Base-by-base conservation (phyloP, 1,140 invertebrate genomes). In the Orius laevigatus region DNA sequence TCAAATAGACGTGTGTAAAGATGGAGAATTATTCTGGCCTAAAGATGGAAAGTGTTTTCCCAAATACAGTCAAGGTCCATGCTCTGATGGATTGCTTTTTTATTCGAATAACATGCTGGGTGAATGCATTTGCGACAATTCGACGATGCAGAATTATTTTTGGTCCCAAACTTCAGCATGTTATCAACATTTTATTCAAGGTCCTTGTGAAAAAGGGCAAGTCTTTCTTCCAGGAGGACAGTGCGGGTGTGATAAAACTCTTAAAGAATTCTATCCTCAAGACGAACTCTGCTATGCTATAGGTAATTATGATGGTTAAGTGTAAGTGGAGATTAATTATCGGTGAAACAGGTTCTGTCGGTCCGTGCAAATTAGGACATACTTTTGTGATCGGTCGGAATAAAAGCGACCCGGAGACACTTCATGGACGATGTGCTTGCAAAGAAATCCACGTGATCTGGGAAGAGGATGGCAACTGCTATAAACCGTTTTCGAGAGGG, bases 131-230 rank as follows among this genome's bases (percentile, higher is more conserved):
- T 58, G 57, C 36, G 55, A 57, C 25, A 43, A 45, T 10, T 20
- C 46, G 3, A 46, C 53, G 36, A 47, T 59, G 20, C 15, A 40
- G 4, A 18, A 50, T 2, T 50, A 53, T 33, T 58, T 51, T 43
- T 58, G 57, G 57, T 43, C 50, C 15, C 48, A 55, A 3, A 25
- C 50, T 50, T 49, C 38, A 12, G 47, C 75, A 3, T 87, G 84
- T 57, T 78, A 83, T 55, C 76, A 84, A 55, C 79, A 83, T 59
- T 85, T 77, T 56, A 78, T 79, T 0, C 72, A 70, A 53, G 84
- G 83, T 1, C 82, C 83, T 3, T 87, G 84, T 58, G 74, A 77
- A 58, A 67, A 66, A 2, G 83, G 84, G 0, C 71, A 78, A 58
- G 62, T 86, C 34, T 85, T 85, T 60, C 61, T 86, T 46, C 81